These are phyloP conservation scores for Hylia prasina DNA, from an alignment of 2,113 vertebrate genomes.

Conservation along the genomic window DNA sequence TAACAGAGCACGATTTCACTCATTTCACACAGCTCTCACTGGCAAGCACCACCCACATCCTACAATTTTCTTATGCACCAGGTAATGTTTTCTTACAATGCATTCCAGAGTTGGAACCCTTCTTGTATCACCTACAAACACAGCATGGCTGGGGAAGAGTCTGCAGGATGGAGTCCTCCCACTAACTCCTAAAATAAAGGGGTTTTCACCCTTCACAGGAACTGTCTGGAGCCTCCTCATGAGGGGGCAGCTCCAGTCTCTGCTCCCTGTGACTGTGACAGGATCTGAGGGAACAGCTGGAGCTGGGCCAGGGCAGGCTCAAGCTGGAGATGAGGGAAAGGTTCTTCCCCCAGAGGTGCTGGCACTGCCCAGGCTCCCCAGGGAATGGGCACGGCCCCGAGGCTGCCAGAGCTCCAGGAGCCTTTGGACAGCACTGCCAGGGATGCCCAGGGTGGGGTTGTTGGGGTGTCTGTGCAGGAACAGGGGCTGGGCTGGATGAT, in stretches of 20 bases:
- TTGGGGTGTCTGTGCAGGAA: not conserved
- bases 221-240: not conserved
- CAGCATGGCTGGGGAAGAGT: not conserved
- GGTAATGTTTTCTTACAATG: not conserved
- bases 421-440: not conserved
- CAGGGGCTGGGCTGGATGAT: fast-evolving
- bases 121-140: not conserved
- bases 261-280: not conserved
- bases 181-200: not conserved
- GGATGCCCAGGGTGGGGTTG: not conserved
- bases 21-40: not conserved
- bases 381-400: not conserved
- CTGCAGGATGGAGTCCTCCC: not conserved
- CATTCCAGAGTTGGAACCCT: not conserved
- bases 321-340: not conserved
- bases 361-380: not conserved
- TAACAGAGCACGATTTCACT: not conserved
- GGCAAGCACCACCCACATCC: not conserved
- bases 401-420: not conserved
- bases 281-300: fast-evolving
- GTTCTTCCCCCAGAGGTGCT: not conserved
- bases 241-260: not conserved
- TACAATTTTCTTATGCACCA: not conserved
- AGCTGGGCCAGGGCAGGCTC: not conserved
- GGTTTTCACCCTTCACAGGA: not conserved